These are phyloP conservation scores for Molossus molossus DNA, from an alignment of 2,797 vertebrate species.

Conservation along the genomic window DNA sequence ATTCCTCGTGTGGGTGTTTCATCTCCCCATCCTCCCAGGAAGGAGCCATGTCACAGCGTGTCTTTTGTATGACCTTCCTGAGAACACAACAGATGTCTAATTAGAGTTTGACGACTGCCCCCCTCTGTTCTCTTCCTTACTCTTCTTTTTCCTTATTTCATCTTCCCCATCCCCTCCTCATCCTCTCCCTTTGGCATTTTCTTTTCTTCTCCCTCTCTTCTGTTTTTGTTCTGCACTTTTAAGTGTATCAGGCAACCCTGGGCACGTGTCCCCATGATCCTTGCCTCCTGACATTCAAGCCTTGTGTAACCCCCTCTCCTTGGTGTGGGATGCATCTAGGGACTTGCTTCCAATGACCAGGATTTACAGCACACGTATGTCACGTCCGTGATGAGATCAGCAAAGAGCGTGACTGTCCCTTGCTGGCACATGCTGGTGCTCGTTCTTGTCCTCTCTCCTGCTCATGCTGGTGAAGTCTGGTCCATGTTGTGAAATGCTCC, in stretches of 20 bases:
- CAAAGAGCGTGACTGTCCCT: background rate
- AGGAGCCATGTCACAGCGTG: rapidly evolving
- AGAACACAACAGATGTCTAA: rapidly evolving
- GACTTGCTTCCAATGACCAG: background rate
- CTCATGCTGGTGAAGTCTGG: background rate
- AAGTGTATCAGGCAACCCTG: background rate
- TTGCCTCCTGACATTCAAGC: background rate
- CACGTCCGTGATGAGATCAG: background rate
- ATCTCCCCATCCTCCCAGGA: background rate
- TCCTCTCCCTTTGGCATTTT: background rate
- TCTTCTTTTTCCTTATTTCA: background rate
- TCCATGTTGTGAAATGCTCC: background rate
- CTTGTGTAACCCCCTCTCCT: background rate
- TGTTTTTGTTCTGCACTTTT: background rate
- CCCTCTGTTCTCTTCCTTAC: background rate
- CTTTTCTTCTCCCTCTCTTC: background rate
- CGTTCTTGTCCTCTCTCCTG: background rate
- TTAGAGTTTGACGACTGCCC: background rate
- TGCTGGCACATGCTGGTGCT: background rate
- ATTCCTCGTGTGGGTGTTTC: background rate
- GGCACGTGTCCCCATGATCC: rapidly evolving
- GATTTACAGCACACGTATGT: background rate
- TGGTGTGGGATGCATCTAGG: background rate
- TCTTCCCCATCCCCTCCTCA: background rate
- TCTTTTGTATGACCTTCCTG: background rate